Evolutionary conservation across 2,888 invertebrate genomes (phyloP).

Genomic region (Cephus runcator): DNA sequence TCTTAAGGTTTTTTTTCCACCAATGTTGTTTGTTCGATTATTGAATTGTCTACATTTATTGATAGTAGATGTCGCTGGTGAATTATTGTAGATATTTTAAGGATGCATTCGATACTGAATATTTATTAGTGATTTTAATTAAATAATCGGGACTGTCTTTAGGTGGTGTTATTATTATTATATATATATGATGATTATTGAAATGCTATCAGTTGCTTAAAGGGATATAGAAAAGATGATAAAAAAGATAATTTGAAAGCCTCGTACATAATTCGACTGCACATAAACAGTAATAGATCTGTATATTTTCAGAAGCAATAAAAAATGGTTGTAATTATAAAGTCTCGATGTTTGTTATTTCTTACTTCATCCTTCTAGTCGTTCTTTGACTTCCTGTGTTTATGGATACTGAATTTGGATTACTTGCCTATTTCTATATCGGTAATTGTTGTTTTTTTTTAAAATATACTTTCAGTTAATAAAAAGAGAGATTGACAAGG

Average conservation of each 20-base stretch:
- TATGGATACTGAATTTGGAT: no score
- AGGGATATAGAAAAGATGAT: not conserved
- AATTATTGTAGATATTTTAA: not conserved
- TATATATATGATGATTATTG: not conserved
- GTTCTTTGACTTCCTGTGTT: not conserved
- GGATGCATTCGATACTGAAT: not conserved
- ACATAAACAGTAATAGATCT: slow-evolving; percentile 26
- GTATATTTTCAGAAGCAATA: slow-evolving; percentile 54
- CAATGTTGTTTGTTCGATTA: not conserved
- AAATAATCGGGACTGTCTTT: not conserved
- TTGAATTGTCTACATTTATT: not conserved
- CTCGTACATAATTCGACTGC: slow-evolving; percentile 13
- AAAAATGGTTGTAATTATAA: slow-evolving; percentile 25
- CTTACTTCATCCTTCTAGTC: not conserved
- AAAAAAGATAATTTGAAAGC: not conserved
- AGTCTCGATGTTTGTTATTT: not conserved
- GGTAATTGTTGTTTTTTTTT: not conserved
- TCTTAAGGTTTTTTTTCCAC: not conserved
- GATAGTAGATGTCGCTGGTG: not conserved
- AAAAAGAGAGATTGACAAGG: not conserved
- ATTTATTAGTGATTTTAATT: not conserved
- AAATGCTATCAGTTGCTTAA: slow-evolving; percentile 5
- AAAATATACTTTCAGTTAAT: not conserved
- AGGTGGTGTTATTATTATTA: not conserved
- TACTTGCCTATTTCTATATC: not conserved